Evolutionary conservation across 1,140 invertebrate species (phyloP).

Genomic region (Liolophura sinensis): DNA sequence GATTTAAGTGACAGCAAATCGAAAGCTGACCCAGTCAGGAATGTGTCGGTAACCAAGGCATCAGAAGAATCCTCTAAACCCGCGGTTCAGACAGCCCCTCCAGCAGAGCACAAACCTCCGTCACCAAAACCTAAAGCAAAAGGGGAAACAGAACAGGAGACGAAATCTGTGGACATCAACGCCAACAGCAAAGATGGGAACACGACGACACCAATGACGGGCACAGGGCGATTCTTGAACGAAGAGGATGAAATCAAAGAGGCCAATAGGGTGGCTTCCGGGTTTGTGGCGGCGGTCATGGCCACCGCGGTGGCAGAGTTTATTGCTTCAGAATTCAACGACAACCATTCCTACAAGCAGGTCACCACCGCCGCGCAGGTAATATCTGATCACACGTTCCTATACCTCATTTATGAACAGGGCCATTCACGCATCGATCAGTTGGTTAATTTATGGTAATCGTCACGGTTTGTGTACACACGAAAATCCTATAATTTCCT

Average conservation of each 20-base stretch:
- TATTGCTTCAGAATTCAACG: constrained; percentile 14
- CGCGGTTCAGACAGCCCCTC: too few relatives aligned
- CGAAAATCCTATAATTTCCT: too few relatives aligned
- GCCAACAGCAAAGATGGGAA: constrained; percentile 3
- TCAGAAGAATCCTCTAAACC: too few relatives aligned
- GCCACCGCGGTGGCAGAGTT: constrained; percentile 24
- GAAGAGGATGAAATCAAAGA: constrained; percentile 20
- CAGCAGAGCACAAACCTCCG: neutral
- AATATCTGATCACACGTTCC: neutral
- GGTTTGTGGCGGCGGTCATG: constrained; percentile 28
- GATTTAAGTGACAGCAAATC: too few relatives aligned
- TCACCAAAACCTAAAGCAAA: neutral
- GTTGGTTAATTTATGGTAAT: too few relatives aligned
- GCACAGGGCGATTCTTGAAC: neutral
- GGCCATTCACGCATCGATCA: too few relatives aligned
- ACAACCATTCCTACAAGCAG: constrained; percentile 2
- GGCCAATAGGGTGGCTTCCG: constrained; percentile 18
- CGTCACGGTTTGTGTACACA: too few relatives aligned
- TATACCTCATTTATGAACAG: neutral
- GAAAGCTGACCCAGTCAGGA: too few relatives aligned
- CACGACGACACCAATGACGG: neutral
- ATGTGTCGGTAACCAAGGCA: too few relatives aligned
- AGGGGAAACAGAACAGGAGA: neutral
- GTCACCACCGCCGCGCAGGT: constrained; percentile 20
- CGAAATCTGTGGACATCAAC: neutral